Evolutionary conservation across 35 echinoderm and acorn worm genomes (phyloP).

Genomic region (Holothuria glaberrima): DNA sequence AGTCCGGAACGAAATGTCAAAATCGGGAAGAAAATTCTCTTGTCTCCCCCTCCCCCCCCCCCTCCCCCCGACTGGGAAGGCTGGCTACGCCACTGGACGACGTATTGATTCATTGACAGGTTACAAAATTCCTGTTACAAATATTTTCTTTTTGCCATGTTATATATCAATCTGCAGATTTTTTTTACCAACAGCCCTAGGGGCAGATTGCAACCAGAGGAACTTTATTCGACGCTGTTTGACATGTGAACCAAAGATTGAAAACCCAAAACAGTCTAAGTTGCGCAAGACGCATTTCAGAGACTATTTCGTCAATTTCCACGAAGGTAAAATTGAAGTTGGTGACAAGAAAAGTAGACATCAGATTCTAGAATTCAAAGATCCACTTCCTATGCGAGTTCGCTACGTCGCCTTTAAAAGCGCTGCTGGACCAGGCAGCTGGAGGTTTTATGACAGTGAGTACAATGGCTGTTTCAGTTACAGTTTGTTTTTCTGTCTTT

Average conservation of each 20-base stretch:
- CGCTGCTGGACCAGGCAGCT: conserved; percentile 1
- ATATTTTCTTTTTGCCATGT: no score
- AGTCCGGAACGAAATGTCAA: no score
- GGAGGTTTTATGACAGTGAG: conserved; percentile 48
- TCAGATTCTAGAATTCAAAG: conserved; percentile 10
- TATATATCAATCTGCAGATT: no score
- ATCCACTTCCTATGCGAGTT: conserved; percentile 40
- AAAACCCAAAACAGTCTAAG: background rate
- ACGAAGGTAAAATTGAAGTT: conserved; percentile 44
- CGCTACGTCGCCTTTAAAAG: conserved; percentile 26
- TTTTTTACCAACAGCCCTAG: background rate
- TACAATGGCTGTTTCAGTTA: no score
- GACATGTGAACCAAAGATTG: background rate
- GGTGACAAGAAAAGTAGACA: conserved; percentile 33
- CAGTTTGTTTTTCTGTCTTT: no score
- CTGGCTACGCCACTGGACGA: no score
- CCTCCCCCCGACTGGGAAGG: no score
- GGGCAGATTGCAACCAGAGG: conserved; percentile 9
- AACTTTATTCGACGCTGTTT: conserved; percentile 18
- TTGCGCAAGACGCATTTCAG: background rate
- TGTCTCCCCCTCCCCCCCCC: no score
- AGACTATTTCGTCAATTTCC: conserved; percentile 36
- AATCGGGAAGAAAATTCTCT: no score
- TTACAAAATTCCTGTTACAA: no score
- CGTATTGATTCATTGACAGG: no score